These are phyloP conservation scores for Lepidurus packardi DNA, from an alignment of 1,140 invertebrate genomes.

Conservation along the genomic window DNA sequence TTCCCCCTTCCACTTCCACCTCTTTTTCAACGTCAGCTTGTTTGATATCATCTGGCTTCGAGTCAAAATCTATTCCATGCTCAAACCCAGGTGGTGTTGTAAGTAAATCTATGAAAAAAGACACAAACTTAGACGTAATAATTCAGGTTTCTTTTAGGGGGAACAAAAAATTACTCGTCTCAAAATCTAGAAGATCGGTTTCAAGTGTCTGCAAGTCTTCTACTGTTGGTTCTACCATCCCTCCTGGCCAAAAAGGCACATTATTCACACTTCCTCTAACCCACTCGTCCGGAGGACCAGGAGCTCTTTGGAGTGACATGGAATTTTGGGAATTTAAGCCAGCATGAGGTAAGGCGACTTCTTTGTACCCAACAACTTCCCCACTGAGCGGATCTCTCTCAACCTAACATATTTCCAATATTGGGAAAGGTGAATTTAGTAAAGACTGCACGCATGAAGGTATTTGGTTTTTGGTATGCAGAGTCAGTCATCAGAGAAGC, in stretches of 20 bases:
- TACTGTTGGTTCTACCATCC: slow-evolving; percentile 44
- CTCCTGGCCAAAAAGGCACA: slow-evolving; percentile 73
- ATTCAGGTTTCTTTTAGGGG: background rate
- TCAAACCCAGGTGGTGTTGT: slow-evolving; percentile 59
- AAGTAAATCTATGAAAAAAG: slow-evolving; percentile 48
- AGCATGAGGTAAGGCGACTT: slow-evolving; percentile 56
- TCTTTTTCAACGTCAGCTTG: slow-evolving; percentile 12
- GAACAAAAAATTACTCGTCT: slow-evolving; percentile 30
- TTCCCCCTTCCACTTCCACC: slow-evolving; percentile 30
- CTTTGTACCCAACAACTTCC: slow-evolving; percentile 59
- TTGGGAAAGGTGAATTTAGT: background rate
- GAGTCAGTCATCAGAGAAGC: too few relatives aligned
- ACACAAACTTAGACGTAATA: background rate
- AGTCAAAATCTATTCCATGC: slow-evolving; percentile 48
- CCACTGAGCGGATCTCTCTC: slow-evolving; percentile 66
- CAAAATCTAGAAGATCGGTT: slow-evolving; percentile 38
- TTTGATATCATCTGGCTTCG: background rate
- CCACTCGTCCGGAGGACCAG: slow-evolving; percentile 53
- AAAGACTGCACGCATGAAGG: too few relatives aligned
- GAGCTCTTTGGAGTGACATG: slow-evolving; percentile 62
- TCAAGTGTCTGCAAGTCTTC: slow-evolving; percentile 38
- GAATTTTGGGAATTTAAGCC: slow-evolving; percentile 66
- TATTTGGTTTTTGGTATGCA: background rate
- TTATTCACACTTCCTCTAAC: slow-evolving; percentile 64
- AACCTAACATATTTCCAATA: slow-evolving; percentile 46